A percentile compares a stretch with the other conserved stretches of the same genome.
Conservation (phyloP, 30 jellyfish, hydroid and myxozoan genomes). For the Nemopilema nomurai region DNA sequence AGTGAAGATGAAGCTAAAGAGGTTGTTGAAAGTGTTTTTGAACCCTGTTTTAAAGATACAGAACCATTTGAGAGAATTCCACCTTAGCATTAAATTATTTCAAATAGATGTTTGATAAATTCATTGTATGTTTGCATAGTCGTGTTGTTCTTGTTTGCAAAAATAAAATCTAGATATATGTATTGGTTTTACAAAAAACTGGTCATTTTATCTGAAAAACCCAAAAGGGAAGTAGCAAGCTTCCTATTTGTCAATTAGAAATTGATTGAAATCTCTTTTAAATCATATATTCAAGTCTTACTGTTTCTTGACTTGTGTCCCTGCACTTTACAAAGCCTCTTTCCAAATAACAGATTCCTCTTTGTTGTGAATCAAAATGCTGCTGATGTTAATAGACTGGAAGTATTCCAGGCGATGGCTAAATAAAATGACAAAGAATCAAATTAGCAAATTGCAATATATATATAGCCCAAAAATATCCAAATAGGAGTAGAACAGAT, state of each 20-base stretch:
- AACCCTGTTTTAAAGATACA: constrained; percentile 91
- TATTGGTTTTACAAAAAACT: not conserved
- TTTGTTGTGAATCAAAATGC: constrained; percentile 2
- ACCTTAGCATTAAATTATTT: constrained; percentile 34
- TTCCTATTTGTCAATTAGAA: not conserved
- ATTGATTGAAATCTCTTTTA: not conserved
- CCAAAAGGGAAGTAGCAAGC: too few species aligned
- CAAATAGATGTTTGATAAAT: not conserved
- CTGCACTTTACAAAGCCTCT: not conserved
- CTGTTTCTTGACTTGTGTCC: not conserved
- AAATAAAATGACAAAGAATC: constrained; percentile 6
- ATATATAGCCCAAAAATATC: too few species aligned
- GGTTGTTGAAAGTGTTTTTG: constrained; percentile 84
- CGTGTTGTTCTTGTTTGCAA: not conserved
- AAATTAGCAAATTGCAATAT: too few species aligned
- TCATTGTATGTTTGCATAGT: not conserved
- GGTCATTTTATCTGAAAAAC: too few species aligned
- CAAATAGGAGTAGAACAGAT: too few species aligned
- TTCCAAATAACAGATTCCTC: constrained; percentile 40
- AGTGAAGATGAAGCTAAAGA: constrained; percentile 73
- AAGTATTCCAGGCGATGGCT: constrained; percentile 98
- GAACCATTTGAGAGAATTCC: constrained; percentile 95
- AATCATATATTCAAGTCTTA: not conserved
- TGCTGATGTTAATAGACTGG: constrained; percentile 39
- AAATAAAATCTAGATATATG: not conserved